Evolutionary conservation across 2,113 vertebrate species (phyloP).

Genomic region (Alethe diademata): DNA sequence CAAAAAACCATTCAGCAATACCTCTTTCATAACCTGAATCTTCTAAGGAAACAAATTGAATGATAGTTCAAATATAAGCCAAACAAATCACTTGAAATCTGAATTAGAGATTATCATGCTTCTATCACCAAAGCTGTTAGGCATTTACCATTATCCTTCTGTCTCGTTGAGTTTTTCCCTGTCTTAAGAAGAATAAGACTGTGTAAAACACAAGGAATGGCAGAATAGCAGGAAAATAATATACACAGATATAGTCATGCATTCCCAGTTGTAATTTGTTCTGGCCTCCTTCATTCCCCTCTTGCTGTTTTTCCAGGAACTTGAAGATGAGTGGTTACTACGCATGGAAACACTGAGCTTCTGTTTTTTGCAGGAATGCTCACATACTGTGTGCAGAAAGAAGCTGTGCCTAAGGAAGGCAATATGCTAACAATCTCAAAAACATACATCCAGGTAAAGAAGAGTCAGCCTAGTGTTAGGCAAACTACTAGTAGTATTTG

Average conservation of each 20-base stretch:
- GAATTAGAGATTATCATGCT: neutral
- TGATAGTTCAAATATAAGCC: neutral
- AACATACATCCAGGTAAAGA: neutral
- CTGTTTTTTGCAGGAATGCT: neutral
- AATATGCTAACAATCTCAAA: neutral
- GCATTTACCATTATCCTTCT: neutral
- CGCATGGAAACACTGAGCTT: neutral
- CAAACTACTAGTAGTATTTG: neutral
- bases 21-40: neutral
- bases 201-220: neutral
- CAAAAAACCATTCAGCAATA: neutral
- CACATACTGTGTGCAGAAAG: neutral
- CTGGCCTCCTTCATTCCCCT: conserved; percentile 5
- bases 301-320: conserved; percentile 42
- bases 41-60: conserved; percentile 9
- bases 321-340: conserved; percentile 2
- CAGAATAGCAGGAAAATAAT: conserved; percentile 7
- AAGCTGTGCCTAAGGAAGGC: neutral
- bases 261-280: conserved; percentile 30
- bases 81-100: neutral
- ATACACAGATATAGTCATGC: neutral
- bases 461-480: neutral
- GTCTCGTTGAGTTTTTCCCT: neutral
- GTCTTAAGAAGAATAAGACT: neutral
- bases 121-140: neutral